These are phyloP conservation scores for Zapornia atra DNA, from an alignment of 2,113 vertebrate species.

Conservation along the genomic window DNA sequence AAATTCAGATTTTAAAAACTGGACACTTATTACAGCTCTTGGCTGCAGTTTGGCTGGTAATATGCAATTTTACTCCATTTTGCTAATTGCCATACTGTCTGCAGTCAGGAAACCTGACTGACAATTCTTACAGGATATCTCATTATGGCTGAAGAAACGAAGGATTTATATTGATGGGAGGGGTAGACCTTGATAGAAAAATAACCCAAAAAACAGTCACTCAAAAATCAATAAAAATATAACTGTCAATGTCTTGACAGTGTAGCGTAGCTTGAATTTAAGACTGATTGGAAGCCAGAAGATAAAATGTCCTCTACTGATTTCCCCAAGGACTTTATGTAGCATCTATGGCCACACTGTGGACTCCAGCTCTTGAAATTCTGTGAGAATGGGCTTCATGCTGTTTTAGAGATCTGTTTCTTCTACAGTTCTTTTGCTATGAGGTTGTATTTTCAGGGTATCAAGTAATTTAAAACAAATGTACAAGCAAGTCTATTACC, in stretches of 20 bases:
- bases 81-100: not conserved
- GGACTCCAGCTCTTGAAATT: not conserved
- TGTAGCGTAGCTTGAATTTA: not conserved
- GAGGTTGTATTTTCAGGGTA: not conserved
- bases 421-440: not conserved
- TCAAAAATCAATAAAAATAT: not conserved
- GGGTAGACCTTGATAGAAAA: not conserved
- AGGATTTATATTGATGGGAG: conserved; percentile 34
- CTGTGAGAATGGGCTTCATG: not conserved
- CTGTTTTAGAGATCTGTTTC: not conserved
- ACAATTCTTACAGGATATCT: not conserved
- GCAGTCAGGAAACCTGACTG: not conserved
- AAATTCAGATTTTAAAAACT: conserved; percentile 15
- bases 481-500: not conserved
- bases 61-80: conserved; percentile 33
- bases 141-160: not conserved
- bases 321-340: not conserved
- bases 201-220: not conserved
- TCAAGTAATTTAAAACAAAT: not conserved
- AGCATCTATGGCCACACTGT: not conserved
- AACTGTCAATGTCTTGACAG: not conserved
- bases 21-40: conserved; percentile 23
- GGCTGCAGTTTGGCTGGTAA: conserved; percentile 3
- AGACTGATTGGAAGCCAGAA: not conserved
- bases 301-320: not conserved